Evolutionary conservation across 2,797 vertebrate genomes (phyloP).

Genomic region (Ispidina lecontei): DNA sequence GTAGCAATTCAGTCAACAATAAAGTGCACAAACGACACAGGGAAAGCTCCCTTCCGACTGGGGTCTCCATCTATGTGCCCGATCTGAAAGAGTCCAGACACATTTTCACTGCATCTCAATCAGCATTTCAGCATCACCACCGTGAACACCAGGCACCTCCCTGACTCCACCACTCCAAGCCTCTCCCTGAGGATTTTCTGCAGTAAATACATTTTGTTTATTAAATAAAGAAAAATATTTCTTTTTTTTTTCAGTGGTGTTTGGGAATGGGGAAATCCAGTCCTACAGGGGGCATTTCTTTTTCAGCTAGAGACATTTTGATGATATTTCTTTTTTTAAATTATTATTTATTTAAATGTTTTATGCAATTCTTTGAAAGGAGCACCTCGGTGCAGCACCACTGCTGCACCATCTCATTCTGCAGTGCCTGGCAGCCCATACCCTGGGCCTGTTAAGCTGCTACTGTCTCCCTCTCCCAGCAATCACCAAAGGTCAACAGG

Average conservation of each 20-base stretch:
- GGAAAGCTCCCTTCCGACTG: conserved; percentile 87
- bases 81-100: conserved; percentile 79
- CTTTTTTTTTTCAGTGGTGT: not conserved
- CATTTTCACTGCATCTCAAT: conserved; percentile 12
- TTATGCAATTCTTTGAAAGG: not conserved
- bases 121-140: not conserved
- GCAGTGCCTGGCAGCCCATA: not conserved
- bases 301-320: not conserved
- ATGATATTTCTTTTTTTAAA: no score
- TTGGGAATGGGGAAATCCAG: not conserved
- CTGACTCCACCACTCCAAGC: not conserved
- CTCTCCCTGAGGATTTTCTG: not conserved
- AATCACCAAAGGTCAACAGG: not conserved
- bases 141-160: not conserved
- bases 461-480: not conserved
- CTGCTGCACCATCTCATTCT: not conserved
- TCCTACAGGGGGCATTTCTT: not conserved
- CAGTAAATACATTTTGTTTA: no score
- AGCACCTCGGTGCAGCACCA: not conserved
- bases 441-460: not conserved
- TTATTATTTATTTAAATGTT: not conserved
- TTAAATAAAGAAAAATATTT: no score
- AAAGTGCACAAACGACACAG: conserved; percentile 95
- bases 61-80: conserved; percentile 92
- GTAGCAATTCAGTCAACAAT: conserved; percentile 86